Conservation (phyloP, 2,888 invertebrate genomes). For the Acleris emargana region DNA sequence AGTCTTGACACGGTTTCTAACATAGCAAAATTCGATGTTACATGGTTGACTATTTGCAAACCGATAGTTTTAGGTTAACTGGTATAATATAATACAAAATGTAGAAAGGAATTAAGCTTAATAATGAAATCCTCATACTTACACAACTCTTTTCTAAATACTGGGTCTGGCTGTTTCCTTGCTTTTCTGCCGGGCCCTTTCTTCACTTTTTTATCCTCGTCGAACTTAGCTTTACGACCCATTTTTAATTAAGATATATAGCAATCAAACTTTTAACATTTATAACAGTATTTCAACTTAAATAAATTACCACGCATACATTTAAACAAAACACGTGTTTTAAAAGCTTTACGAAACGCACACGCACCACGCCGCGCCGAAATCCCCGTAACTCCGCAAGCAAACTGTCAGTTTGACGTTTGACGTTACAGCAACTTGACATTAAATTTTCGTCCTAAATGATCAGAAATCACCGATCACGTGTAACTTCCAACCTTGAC, state of each 20-base stretch:
- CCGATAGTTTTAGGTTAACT: conserved; percentile 9
- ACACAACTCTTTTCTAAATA: conserved; percentile 84
- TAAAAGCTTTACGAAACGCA: too few species aligned
- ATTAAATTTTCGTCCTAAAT: too few species aligned
- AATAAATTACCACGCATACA: conserved; percentile 16
- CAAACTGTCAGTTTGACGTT: too few species aligned
- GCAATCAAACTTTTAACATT: neutral
- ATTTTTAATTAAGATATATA: conserved; percentile 71
- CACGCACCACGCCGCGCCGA: too few species aligned
- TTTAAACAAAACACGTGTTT: conserved; percentile 31
- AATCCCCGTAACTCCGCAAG: too few species aligned
- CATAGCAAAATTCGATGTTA: too few species aligned
- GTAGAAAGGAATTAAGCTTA: neutral
- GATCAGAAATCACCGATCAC: too few species aligned
- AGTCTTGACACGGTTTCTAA: too few species aligned
- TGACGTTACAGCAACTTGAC: too few species aligned
- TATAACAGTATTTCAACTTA: neutral
- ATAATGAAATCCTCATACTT: conserved; percentile 48
- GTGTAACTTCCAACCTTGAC: too few species aligned
- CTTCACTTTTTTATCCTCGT: conserved; percentile 87
- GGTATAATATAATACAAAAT: neutral
- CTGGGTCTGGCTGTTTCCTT: conserved; percentile 93
- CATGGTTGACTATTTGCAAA: too few species aligned
- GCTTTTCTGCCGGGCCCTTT: conserved; percentile 94
- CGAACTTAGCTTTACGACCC: conserved; percentile 94